Evolutionary conservation across 1,140 invertebrate species (phyloP).

Genomic region (Apis cerana): DNA sequence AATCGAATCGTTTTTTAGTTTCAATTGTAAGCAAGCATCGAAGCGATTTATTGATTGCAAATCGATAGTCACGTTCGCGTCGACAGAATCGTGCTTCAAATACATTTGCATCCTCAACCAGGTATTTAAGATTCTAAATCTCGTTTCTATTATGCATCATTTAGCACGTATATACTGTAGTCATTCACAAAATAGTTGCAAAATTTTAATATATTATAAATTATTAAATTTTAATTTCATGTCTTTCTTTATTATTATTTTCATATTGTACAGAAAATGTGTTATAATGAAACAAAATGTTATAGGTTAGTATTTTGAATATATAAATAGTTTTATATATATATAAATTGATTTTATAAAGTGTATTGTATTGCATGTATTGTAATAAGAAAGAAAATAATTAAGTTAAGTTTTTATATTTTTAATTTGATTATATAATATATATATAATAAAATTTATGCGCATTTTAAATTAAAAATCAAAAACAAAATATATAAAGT

Average conservation of each 20-base stretch:
- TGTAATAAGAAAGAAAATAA: too few relatives aligned
- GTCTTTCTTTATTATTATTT: neutral
- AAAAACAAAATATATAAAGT: neutral
- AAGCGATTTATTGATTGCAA: slow-evolving; percentile 26
- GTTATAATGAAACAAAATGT: too few relatives aligned
- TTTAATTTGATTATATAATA: neutral
- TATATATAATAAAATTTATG: neutral
- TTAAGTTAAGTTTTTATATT: neutral
- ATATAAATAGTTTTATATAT: neutral
- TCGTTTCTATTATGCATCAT: slow-evolving; percentile 36
- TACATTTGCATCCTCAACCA: slow-evolving; percentile 41
- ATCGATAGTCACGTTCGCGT: slow-evolving; percentile 22
- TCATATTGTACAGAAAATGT: neutral
- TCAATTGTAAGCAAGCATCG: slow-evolving; percentile 32
- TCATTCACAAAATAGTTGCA: slow-evolving; percentile 19
- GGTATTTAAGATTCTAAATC: slow-evolving; percentile 30
- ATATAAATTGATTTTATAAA: neutral
- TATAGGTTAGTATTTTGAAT: neutral
- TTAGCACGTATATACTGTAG: neutral
- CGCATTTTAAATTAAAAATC: neutral
- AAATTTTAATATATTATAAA: slow-evolving; percentile 3
- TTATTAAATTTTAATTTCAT: neutral
- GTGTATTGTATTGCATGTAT: neutral
- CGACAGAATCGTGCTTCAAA: slow-evolving; percentile 26
- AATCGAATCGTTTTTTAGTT: slow-evolving; percentile 43